Base-by-base conservation (phyloP, 2,888 invertebrate species). In the Amblyteles armatorius region DNA sequence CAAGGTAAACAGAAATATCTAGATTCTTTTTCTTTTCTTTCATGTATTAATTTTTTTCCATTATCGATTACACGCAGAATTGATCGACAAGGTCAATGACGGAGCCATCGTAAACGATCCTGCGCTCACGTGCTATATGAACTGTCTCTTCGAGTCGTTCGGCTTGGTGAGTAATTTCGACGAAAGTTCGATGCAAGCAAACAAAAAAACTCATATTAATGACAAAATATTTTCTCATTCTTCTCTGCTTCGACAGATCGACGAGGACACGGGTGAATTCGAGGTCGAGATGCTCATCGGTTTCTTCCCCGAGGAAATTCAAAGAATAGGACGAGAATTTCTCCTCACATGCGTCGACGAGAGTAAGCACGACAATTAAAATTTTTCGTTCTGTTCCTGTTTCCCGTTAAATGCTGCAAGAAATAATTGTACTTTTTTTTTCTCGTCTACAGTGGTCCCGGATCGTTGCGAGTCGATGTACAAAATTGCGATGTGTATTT, bases 101-200 rank as follows among this genome's bases (percentile, higher is more conserved):
- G 93, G 93, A 0, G 65, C 79, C 1, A 60, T 93, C n/a, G 3
- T 68, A 0, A 84, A 92, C 67, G 91, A 93, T 9, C 87, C 55
- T 4, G 79, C 83, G n/a, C 83, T 93, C 36, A 92, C 92, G 16
- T 93, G 93, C 84, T 93, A 93, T 89, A 92, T 93, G 91, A 88
- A 82, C 85, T 93, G 93, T 76, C 88, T 93, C 26, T 88, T 93
- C 57, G 91, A 91, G 13, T 87, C 93, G 3, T 91, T 93, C 82
- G 91, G 93, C 80, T 85, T 93, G 90, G 93, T 93, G 89, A 91
- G 87, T 40, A 22, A 26, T 26, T 55, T 48, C 44, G 44, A 52
- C 16, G 33, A 52, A 22, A 79, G 0, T 13, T 65, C 19, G 19
- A 48, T n/a, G 3, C 3, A n/a, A 36, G 29, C 52, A 50, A 65